phyloP scores from a whole-genome alignment of 2,797 vertebrate species.

The Lates japonicus region DNA sequence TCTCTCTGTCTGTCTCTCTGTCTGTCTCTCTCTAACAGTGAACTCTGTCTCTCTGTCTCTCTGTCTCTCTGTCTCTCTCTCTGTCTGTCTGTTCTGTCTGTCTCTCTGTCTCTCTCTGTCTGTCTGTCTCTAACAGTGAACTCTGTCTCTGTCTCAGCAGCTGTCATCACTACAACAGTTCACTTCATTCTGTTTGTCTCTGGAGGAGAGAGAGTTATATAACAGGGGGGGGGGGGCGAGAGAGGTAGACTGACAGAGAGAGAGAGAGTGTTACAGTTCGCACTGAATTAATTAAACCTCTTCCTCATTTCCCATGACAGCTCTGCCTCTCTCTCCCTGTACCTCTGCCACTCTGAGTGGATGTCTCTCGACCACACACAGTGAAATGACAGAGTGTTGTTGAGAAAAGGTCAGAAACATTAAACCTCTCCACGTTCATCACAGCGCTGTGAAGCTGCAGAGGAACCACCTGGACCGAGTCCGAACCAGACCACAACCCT shows the following conservation, averaged over 20 bases:
- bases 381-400: no score
- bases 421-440: not conserved
- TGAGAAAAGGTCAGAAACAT: not conserved
- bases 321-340: not conserved
- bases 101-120: no score
- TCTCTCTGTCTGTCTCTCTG: no score
- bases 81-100: no score
- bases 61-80: not conserved
- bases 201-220: slow-evolving; percentile 56
- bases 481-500: no score
- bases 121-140: no score
- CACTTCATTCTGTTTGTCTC: slow-evolving; percentile 28
- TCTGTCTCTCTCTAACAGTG: slow-evolving; percentile 34
- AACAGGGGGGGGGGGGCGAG: slow-evolving; percentile 40
- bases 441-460: not conserved
- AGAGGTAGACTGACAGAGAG: not conserved
- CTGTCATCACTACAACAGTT: slow-evolving; percentile 31
- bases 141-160: slow-evolving; percentile 14
- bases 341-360: not conserved
- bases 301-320: slow-evolving; percentile 41
- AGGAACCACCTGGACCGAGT: no score
- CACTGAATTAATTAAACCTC: slow-evolving; percentile 54
- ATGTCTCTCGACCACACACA: slow-evolving; percentile 9
- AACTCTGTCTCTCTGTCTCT: no score
- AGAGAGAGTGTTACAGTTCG: slow-evolving; percentile 46